A percentile compares a stretch with the other conserved stretches of the same genome.
These are phyloP conservation scores for Euphydryas editha DNA, from an alignment of 2,888 invertebrate genomes.

Conservation along the genomic window DNA sequence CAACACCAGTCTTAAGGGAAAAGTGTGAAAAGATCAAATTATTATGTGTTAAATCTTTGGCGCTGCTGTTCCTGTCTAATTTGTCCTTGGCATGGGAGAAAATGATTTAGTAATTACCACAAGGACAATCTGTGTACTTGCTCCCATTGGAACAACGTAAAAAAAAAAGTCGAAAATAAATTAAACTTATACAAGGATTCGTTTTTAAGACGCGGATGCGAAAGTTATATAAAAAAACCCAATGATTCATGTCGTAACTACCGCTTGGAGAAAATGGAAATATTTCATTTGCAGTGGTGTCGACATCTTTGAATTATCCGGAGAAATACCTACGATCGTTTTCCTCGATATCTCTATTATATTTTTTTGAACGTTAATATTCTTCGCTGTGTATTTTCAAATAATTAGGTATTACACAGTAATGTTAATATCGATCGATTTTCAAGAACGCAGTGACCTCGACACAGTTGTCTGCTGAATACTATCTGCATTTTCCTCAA, in stretches of 20 bases:
- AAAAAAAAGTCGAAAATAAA: slow-evolving; percentile 8
- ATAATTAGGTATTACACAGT: slow-evolving; percentile 33
- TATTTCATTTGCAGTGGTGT: slow-evolving; percentile 8
- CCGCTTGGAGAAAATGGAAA: slow-evolving; percentile 18
- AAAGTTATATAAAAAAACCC: slow-evolving; percentile 37
- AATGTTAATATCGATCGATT: slow-evolving; percentile 51
- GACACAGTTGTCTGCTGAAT: slow-evolving; percentile 55
- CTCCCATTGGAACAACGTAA: neutral
- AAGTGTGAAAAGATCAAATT: slow-evolving; percentile 31
- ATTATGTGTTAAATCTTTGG: slow-evolving; percentile 45
- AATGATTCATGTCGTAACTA: slow-evolving; percentile 27
- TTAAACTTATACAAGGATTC: neutral
- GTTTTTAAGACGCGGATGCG: slow-evolving; percentile 25
- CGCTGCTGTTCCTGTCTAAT: slow-evolving; percentile 50
- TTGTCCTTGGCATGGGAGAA: slow-evolving; percentile 55
- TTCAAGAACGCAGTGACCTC: slow-evolving; percentile 56
- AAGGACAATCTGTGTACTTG: slow-evolving; percentile 20
- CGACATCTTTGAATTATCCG: slow-evolving; percentile 10
- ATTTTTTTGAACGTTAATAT: neutral
- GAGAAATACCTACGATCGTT: neutral
- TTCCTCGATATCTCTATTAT: slow-evolving; percentile 1
- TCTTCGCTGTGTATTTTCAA: neutral
- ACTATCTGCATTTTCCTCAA: slow-evolving; percentile 51
- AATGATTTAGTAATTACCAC: slow-evolving; percentile 32
- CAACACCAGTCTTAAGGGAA: slow-evolving; percentile 39